These are phyloP conservation scores for Labeo catla DNA, from an alignment of 2,113 vertebrate genomes.

Conservation along the genomic window DNA sequence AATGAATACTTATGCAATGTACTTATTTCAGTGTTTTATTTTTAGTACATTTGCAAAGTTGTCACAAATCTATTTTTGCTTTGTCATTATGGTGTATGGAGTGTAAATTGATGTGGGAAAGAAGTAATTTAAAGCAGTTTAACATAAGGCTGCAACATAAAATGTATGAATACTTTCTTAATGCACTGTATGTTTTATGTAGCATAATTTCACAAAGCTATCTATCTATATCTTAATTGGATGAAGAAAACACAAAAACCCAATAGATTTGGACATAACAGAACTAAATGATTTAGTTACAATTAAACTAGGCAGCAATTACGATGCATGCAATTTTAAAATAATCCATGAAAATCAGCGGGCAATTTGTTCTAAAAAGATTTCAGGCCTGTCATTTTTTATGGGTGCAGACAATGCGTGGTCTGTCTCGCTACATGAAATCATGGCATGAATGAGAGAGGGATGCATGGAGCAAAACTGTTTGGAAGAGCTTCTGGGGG, in stretches of 20 bases:
- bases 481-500: conserved; percentile 19
- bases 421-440: neutral
- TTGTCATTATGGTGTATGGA: too few species aligned
- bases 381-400: neutral
- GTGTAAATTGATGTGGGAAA: too few species aligned
- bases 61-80: too few species aligned
- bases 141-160: too few species aligned
- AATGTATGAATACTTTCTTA: too few species aligned
- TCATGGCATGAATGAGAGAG: conserved; percentile 3
- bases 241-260: neutral
- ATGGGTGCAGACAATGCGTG: neutral
- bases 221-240: neutral
- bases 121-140: too few species aligned
- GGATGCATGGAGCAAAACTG: conserved; percentile 30
- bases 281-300: neutral
- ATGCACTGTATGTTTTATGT: too few species aligned
- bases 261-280: neutral
- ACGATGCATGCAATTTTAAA: neutral
- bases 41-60: too few species aligned
- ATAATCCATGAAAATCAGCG: neutral
- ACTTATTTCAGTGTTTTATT: too few species aligned
- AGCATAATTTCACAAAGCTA: too few species aligned
- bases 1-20: too few species aligned
- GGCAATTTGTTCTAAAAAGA: neutral
- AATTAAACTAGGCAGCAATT: neutral